Percentiles rank a stretch among this genome's conserved stretches.
Conservation (phyloP, 2,113 vertebrate genomes). For the Aptenodytes forsteri region DNA sequence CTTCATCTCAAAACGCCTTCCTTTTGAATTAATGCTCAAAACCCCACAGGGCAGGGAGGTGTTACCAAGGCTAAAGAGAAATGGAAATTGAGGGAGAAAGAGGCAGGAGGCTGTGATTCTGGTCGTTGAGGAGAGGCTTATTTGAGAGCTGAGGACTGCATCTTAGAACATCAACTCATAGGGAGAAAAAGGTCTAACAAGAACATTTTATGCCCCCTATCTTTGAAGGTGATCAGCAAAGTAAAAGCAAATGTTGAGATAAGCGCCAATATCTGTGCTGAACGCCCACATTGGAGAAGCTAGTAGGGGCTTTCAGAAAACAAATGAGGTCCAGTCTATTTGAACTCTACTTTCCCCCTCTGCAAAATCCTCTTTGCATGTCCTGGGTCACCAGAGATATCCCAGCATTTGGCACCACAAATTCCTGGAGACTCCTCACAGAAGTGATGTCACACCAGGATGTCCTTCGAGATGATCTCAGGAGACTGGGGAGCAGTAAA, state of each 20-base stretch:
- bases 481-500: background rate
- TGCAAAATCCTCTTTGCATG: background rate
- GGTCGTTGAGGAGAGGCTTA: background rate
- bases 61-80: background rate
- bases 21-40: conserved; percentile 43
- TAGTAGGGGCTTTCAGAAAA: conserved; percentile 13
- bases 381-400: background rate
- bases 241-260: background rate
- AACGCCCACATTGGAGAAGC: background rate
- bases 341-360: background rate
- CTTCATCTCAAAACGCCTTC: background rate
- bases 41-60: background rate
- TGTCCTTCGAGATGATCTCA: background rate
- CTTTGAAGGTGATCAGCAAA: conserved; percentile 36
- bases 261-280: background rate
- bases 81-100: conserved; percentile 3
- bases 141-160: background rate
- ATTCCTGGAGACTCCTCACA: background rate
- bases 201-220: background rate
- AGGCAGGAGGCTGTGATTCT: background rate
- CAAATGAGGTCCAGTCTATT: background rate
- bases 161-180: background rate
- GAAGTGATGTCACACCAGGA: background rate
- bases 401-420: background rate
- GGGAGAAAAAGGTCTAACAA: background rate